A percentile compares a stretch with the other conserved stretches of the same genome.
Evolutionary conservation across 92 coral and sea anemone genomes (phyloP).

Genomic region (Phymanthus crucifer): DNA sequence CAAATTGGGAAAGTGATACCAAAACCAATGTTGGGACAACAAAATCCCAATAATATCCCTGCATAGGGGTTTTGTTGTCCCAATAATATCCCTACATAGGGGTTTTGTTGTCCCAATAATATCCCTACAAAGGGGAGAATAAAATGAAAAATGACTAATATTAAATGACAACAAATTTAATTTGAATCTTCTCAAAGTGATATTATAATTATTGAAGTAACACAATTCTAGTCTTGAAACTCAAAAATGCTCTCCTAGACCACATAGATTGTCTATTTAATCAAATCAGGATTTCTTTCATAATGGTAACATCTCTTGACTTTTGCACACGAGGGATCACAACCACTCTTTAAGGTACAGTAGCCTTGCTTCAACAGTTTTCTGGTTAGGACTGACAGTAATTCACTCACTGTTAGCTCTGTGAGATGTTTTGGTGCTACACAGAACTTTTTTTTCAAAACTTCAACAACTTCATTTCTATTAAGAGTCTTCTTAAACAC

Average conservation of each 20-base stretch:
- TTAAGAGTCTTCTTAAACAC: conserved; percentile 1
- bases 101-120: conserved; percentile 43
- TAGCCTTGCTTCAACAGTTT: conserved; percentile 7
- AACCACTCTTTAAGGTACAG: background rate
- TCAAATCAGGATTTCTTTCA: conserved; percentile 9
- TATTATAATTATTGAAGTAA: background rate
- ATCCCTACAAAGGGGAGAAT: conserved; percentile 38
- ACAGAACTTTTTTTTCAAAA: conserved; percentile 16
- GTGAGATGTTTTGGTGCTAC: conserved; percentile 1
- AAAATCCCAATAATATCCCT: conserved; percentile 45
- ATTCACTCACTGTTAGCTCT: conserved; percentile 15
- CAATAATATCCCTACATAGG: conserved; percentile 43
- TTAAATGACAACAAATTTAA: background rate
- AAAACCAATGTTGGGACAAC: too few relatives aligned
- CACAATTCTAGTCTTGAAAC: background rate
- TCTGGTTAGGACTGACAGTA: conserved; percentile 7
- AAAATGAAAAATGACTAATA: background rate
- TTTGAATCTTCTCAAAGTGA: background rate
- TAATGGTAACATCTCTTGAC: background rate
- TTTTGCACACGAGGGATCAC: conserved; percentile 3
- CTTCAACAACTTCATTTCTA: conserved; percentile 16
- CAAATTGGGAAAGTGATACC: too few relatives aligned
- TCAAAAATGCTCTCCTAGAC: background rate
- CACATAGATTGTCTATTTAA: background rate
- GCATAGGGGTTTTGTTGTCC: conserved; percentile 28